Evolutionary conservation across 2,797 vertebrate genomes (phyloP), one percentile per base, ranked within the genome.

Genomic region (Nasua narica): DNA sequence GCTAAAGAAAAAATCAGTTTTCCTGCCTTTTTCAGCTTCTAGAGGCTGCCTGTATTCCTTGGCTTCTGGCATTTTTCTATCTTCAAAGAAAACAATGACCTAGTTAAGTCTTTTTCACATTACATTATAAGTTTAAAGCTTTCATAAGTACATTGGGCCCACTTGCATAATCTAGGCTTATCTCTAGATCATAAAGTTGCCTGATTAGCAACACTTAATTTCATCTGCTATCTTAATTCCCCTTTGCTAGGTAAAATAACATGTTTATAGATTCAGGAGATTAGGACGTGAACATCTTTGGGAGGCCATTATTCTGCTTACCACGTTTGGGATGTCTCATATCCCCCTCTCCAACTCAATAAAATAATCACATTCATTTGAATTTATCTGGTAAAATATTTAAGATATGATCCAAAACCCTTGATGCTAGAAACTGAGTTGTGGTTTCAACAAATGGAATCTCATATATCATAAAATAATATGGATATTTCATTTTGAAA

Each of bases 401-500:
- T 82, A 11, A 65, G 52, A 69, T 67, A 27, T 29, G 91, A 91
- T 96, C 52, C 43, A 52, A 16, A 88, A 11, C 7, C 23, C 2
- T 7, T 52, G 32, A n/a, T 72, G 35, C 5, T 48, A 58, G 32
- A 94, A 35, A 77, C 8, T 87, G 58, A 54, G 27, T 70, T 92
- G 48, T 76, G 21, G 2, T 77, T 90, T 81, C 79, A 83, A 70
- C 35, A 91, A 78, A 83, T 29, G 18, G 32, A 65, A 13, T 25
- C 25, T 69, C 78, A 11, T 88, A 2, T 83, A 70, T 95, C 37
- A 50, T 40, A 88, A 95, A 95, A 72, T 2, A 72, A 37, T 90
- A 76, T 46, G 21, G 62, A 18, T 37, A 54, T 94, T 94, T 96
- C 3, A 69, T 62, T 92, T 97, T 65, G 27, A 94, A 91, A 88